Base-by-base conservation (phyloP, 2,888 invertebrate species). In the Yponomeuta malinellus region DNA sequence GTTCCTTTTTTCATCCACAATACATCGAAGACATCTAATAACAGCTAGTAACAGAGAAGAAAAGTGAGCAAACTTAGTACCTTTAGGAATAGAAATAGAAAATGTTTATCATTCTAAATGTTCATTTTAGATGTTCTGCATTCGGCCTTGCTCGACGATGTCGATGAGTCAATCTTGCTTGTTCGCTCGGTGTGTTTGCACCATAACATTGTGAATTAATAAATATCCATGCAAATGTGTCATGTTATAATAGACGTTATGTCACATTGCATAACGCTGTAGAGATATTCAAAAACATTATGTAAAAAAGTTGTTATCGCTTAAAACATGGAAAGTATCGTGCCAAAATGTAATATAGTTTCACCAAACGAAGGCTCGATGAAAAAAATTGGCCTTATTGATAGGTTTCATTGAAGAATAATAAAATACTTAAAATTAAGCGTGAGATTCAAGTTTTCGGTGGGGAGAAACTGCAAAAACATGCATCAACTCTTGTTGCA, bases 291-390 rank as follows among this genome's bases (percentile, higher is more conserved):
- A 72, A 71, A 72, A 74, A 52, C 48, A 29, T 68, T 52, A 68
- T 73, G 71, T 75, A 74, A 75, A 72, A 33, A 70, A 59, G 68
- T 70, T 72, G 74, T 74, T 75, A 75, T 73, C 63, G 71, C 71
- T 69, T 68, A 59, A 71, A 67, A 71, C 75, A 74, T 74, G 74
- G 73, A 73, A 73, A 73, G 65, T 67, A 4, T 59, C 68, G 74
- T 73, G 72, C 74, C 73, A 73, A 76, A 76, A 74, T 70, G 70
- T 71, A 63, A 33, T 70, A 70, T 69, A 10, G 48, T 12, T 69
- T 9, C 33, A 59, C 52, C 52, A 15, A 59, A 15, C 15, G 52
- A 0, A 59, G 52, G 52, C 15, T 59, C 15, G 12, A 15, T 15
- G 52, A 15, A 59, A 15, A 3, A 15, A 59, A 8, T 59, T 10